phyloP scores from a whole-genome alignment of 2,113 vertebrate species.

The Fregata magnificens region DNA sequence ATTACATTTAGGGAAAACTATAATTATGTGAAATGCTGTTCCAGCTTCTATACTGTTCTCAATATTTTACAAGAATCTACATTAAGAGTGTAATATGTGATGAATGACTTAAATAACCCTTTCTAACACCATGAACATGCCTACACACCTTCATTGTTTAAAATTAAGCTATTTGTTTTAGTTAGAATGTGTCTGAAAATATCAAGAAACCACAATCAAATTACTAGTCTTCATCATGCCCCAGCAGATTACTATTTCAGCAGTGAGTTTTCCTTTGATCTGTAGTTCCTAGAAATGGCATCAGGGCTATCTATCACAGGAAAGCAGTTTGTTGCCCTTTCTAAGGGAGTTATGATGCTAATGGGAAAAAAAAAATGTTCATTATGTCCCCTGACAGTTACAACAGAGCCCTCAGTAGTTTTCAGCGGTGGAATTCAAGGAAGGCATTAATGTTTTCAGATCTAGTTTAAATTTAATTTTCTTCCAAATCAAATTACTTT shows the following conservation, averaged over 20 bases:
- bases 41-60: background rate
- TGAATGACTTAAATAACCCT: background rate
- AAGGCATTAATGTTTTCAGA: background rate
- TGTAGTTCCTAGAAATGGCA: background rate
- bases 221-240: background rate
- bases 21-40: background rate
- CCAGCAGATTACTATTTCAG: background rate
- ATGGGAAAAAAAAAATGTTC: background rate
- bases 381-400: background rate
- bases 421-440: background rate
- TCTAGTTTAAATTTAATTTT: background rate
- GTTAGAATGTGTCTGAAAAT: background rate
- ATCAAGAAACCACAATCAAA: background rate
- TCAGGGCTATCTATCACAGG: background rate
- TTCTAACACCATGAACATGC: background rate
- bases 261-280: background rate
- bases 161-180: conserved; percentile 25
- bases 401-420: background rate
- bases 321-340: background rate
- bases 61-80: background rate
- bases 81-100: background rate
- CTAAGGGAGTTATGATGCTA: background rate
- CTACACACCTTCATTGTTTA: background rate
- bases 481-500: background rate
- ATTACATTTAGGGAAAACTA: background rate